phyloP scores from a whole-genome alignment of 2,113 vertebrate species.

The Cottus gobio region DNA sequence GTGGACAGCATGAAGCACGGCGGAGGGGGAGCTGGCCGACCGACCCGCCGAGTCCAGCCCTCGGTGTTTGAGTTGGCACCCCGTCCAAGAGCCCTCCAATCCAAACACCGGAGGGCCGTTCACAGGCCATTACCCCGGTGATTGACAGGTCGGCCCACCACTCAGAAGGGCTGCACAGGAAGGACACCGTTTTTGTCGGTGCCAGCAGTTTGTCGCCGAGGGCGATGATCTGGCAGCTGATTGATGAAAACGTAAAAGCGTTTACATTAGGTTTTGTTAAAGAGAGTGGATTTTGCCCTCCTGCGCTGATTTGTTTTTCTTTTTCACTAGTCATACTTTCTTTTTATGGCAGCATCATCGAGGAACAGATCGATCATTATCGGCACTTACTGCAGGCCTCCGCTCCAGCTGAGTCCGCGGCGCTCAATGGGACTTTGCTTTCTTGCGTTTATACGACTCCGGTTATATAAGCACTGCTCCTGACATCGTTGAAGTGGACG shows the following conservation, averaged over 20 bases:
- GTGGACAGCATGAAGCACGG: slow-evolving; percentile 85
- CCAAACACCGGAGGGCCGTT: slow-evolving; percentile 83
- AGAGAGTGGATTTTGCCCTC: slow-evolving; percentile 16
- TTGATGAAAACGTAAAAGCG: slow-evolving; percentile 52
- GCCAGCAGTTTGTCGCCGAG: slow-evolving; percentile 59
- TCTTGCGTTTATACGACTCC: slow-evolving; percentile 38
- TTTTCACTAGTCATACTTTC: slow-evolving; percentile 41
- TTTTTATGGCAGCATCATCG: slow-evolving; percentile 42
- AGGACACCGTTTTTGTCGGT: slow-evolving; percentile 3
- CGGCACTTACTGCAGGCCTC: slow-evolving; percentile 22
- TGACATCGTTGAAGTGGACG: slow-evolving; percentile 33
- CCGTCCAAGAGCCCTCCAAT: slow-evolving; percentile 69
- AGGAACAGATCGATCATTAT: slow-evolving; percentile 31
- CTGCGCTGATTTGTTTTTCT: slow-evolving; percentile 51
- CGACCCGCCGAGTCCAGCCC: slow-evolving; percentile 68
- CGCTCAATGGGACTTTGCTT: slow-evolving; percentile 47
- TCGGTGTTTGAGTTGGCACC: slow-evolving; percentile 85
- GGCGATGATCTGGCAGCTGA: slow-evolving; percentile 55
- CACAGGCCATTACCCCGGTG: slow-evolving; percentile 85
- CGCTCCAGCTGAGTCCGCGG: slow-evolving; percentile 25
- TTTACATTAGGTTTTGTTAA: slow-evolving; percentile 39
- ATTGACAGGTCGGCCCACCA: slow-evolving; percentile 88
- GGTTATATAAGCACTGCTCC: slow-evolving; percentile 55
- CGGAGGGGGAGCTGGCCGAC: slow-evolving; percentile 78
- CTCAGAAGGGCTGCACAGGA: slow-evolving; percentile 51